phyloP scores from a whole-genome alignment of 1,140 invertebrate genomes.

The Drosophila kepulauana region DNA sequence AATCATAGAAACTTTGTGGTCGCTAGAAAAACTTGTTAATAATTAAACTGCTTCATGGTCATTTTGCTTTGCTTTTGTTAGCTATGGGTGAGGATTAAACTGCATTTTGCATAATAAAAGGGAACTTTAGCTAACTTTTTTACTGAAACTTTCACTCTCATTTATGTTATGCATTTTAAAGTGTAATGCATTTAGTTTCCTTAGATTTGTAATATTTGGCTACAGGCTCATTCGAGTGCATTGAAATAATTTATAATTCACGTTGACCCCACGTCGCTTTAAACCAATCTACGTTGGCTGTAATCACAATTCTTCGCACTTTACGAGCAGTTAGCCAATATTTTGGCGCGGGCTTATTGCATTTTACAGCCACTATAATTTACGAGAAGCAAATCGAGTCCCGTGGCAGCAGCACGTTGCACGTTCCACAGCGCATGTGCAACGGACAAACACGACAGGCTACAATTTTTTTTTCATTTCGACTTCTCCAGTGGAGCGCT shows the following conservation, averaged over 20 bases:
- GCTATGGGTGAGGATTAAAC: background rate
- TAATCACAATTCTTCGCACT: conserved; percentile 46
- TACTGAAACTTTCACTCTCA: background rate
- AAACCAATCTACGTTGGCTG: conserved; percentile 31
- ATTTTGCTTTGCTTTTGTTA: background rate
- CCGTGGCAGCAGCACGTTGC: conserved; percentile 1
- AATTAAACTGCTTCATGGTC: background rate
- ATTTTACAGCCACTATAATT: conserved; percentile 34
- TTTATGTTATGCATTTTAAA: background rate
- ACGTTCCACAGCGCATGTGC: conserved; percentile 36
- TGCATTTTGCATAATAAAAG: background rate
- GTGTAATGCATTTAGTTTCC: background rate
- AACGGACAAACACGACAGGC: conserved; percentile 16
- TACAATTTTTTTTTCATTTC: conserved; percentile 24
- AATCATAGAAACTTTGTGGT: background rate
- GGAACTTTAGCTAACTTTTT: background rate
- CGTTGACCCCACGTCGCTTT: conserved; percentile 15
- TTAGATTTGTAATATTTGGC: background rate
- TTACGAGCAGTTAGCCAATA: conserved; percentile 31
- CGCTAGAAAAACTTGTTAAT: background rate
- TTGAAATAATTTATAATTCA: conserved; percentile 23
- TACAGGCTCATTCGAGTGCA: conserved; percentile 32
- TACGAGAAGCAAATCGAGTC: conserved; percentile 17
- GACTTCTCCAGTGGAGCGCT: background rate
- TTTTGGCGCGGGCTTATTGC: conserved; percentile 25